These are phyloP conservation scores for Stomatorhinus ivindoensis DNA, from an alignment of 2,113 vertebrate genomes.

Conservation along the genomic window DNA sequence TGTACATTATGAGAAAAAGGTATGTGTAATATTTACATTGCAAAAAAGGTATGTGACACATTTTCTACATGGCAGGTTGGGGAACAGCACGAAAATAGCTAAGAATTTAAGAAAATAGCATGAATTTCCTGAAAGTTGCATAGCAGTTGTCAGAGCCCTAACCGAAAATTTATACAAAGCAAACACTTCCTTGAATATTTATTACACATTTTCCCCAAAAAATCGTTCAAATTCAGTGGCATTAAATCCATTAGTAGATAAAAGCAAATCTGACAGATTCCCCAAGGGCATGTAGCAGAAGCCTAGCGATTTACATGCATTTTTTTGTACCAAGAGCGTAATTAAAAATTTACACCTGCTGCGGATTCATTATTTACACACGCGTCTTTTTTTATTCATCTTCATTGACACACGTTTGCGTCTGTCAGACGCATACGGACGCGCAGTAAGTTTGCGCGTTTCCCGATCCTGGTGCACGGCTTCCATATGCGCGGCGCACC, in stretches of 20 bases:
- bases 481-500: neutral
- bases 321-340: slow-evolving; percentile 57
- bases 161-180: slow-evolving; percentile 31
- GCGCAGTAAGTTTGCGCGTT: neutral
- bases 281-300: slow-evolving; percentile 29
- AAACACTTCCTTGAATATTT: slow-evolving; percentile 47
- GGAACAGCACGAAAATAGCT: neutral
- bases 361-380: slow-evolving; percentile 55
- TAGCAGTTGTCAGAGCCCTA: slow-evolving; percentile 18
- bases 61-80: slow-evolving; percentile 25
- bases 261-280: slow-evolving; percentile 47
- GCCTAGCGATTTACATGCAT: slow-evolving; percentile 46
- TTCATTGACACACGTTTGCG: slow-evolving; percentile 34
- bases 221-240: slow-evolving; percentile 43
- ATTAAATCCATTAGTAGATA: slow-evolving; percentile 52
- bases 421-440: slow-evolving; percentile 37
- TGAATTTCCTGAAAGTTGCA: neutral
- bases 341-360: slow-evolving; percentile 59
- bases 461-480: neutral
- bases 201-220: slow-evolving; percentile 31
- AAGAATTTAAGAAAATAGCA: slow-evolving; percentile 17
- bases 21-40: neutral
- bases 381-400: slow-evolving; percentile 36
- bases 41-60: neutral
- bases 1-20: neutral